Conservation (phyloP, 2,113 vertebrate species). For the Martes martes region DNA sequence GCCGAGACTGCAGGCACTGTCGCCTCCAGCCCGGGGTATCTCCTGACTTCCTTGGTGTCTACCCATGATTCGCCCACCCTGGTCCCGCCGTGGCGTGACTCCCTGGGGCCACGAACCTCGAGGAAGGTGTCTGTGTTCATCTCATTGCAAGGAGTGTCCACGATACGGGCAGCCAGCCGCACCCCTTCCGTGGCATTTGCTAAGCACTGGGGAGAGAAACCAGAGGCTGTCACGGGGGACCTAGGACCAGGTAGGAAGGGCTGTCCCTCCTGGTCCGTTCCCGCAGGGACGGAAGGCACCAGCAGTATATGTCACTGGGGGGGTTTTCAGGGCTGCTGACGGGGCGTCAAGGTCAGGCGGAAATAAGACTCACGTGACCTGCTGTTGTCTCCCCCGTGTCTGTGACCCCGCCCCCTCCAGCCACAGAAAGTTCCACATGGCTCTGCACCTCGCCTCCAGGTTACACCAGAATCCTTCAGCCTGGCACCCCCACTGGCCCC, state of each 20-base stretch:
- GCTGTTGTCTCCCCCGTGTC: not conserved
- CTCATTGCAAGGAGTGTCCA: slow-evolving; percentile 96
- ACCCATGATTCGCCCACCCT: not conserved
- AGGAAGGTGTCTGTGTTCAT: slow-evolving; percentile 97
- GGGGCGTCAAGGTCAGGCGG: fast-evolving
- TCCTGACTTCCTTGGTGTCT: not conserved
- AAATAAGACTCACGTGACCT: fast-evolving
- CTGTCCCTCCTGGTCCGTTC: not conserved
- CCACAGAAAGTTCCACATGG: fast-evolving
- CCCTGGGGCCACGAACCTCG: slow-evolving; percentile 81
- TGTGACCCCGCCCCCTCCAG: not conserved
- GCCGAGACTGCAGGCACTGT: not conserved
- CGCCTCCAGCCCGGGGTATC: not conserved
- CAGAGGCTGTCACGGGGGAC: not conserved
- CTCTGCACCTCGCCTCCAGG: not conserved
- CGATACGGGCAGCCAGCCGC: slow-evolving; percentile 94
- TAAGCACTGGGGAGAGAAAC: slow-evolving; percentile 86
- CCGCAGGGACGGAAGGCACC: not conserved
- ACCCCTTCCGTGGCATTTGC: slow-evolving; percentile 91
- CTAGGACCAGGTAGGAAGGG: not conserved
- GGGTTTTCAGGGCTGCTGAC: not conserved
- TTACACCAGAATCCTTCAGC: not conserved
- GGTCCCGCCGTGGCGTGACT: not conserved
- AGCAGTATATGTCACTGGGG: fast-evolving
- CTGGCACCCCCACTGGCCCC: too few species aligned